These are phyloP conservation scores for Philypnodon macrostomus DNA, from an alignment of 2,797 vertebrate species.

Conservation along the genomic window DNA sequence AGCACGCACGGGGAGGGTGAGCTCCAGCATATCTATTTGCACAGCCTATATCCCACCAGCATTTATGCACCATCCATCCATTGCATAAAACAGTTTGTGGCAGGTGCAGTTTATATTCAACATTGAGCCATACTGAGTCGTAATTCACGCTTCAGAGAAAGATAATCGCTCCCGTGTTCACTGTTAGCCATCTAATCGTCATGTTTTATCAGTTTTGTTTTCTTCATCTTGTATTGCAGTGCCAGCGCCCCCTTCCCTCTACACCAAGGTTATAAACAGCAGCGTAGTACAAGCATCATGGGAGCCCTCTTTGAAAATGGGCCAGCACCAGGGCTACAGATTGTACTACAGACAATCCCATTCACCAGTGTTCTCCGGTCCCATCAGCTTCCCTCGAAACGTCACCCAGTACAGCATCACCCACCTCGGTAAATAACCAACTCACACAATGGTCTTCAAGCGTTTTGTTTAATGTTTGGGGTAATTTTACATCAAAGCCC, in stretches of 20 bases:
- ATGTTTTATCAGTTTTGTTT: constrained; percentile 2
- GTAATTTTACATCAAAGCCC: constrained; percentile 8
- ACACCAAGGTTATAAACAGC: constrained; percentile 87
- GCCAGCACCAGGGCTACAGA: constrained; percentile 89
- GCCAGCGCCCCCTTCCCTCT: constrained; percentile 87
- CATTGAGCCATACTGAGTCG: constrained; percentile 2
- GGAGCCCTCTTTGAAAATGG: constrained; percentile 91
- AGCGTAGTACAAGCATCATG: constrained; percentile 85
- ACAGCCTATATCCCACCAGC: not conserved
- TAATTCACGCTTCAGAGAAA: constrained; percentile 1
- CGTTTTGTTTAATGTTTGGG: constrained; percentile 9
- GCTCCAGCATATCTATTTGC: constrained; percentile 28
- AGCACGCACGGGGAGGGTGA: constrained; percentile 94
- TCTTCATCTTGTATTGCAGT: constrained; percentile 73
- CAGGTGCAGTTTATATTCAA: constrained; percentile 1
- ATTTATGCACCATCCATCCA: not conserved
- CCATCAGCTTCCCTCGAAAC: constrained; percentile 84
- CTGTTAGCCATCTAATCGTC: not conserved
- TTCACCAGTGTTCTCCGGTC: constrained; percentile 82
- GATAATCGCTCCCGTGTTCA: not conserved
- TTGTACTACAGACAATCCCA: constrained; percentile 89
- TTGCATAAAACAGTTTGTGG: not conserved
- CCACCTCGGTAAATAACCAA: constrained; percentile 83
- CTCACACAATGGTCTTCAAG: not conserved
- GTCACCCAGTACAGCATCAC: constrained; percentile 88